Evolutionary conservation across 2,113 vertebrate genomes (phyloP).

Genomic region (Ochotona princeps): DNA sequence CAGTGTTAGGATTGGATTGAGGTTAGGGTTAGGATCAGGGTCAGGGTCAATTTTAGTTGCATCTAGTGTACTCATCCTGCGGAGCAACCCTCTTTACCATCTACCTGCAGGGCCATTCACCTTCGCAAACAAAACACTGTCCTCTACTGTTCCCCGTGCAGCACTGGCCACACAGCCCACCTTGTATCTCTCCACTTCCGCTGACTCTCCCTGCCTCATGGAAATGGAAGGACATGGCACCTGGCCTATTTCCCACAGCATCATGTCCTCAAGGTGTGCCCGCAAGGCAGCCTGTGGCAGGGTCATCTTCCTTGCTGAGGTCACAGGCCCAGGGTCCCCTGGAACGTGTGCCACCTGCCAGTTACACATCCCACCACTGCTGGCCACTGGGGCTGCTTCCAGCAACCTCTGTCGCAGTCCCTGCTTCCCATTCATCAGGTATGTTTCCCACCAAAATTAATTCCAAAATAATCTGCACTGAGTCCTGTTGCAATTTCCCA

Average conservation of each 20-base stretch:
- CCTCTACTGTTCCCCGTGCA: fast-evolving
- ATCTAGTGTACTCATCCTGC: neutral
- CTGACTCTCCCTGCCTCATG: neutral
- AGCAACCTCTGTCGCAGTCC: no score
- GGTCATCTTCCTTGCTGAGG: no score
- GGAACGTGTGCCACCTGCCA: neutral
- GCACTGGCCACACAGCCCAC: neutral
- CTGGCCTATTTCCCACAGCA: neutral
- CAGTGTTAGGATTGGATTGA: no score
- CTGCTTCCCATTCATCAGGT: no score
- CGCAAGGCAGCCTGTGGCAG: neutral
- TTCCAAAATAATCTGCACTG: neutral
- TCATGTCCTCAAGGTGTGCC: neutral
- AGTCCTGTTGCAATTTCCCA: neutral
- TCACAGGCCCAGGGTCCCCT: no score
- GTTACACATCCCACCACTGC: neutral
- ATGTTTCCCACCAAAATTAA: neutral
- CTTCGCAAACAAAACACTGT: neutral
- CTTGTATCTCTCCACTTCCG: no score
- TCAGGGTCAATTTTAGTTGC: no score
- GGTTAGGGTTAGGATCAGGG: no score
- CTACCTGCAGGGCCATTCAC: neutral
- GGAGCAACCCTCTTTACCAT: fast-evolving
- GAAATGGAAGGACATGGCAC: neutral
- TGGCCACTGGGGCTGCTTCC: neutral